A percentile compares a stretch with the other conserved stretches of the same genome.
phyloP scores from a whole-genome alignment of 2,888 invertebrate species.

The Nysson spinosus region DNA sequence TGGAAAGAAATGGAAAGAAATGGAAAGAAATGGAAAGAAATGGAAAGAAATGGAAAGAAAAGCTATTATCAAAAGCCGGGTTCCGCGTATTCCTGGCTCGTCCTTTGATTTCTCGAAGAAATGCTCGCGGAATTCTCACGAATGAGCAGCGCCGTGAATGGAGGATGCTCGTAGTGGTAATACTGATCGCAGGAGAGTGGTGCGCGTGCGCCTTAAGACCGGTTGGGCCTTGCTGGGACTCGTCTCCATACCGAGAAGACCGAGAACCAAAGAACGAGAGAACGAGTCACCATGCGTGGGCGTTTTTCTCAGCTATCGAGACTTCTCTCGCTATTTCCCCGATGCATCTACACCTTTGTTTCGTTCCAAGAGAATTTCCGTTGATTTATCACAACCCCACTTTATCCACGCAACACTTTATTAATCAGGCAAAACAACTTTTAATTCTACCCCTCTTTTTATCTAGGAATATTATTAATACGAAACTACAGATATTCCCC shows the following conservation, averaged over 20 bases:
- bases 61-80: conserved; percentile 9
- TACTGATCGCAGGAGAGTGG: conserved; percentile 50
- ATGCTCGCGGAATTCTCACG: conserved; percentile 56
- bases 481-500: too few species aligned
- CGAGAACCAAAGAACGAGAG: conserved; percentile 1
- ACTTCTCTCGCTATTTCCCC: conserved; percentile 49
- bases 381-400: conserved; percentile 4
- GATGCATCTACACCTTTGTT: conserved; percentile 12
- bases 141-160: conserved; percentile 61
- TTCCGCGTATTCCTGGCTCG: conserved; percentile 6
- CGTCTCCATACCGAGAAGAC: conserved; percentile 52
- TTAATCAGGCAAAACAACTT: too few species aligned
- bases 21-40: too few species aligned
- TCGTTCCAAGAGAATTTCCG: conserved; percentile 13
- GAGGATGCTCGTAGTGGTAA: conserved; percentile 52
- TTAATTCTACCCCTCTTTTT: too few species aligned
- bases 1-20: too few species aligned
- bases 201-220: conserved; percentile 57
- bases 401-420: not conserved
- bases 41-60: too few species aligned
- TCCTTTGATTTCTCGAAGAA: conserved; percentile 23
- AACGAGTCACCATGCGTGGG: conserved; percentile 51
- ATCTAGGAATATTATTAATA: too few species aligned
- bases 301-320: conserved; percentile 61
- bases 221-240: too few species aligned